phyloP scores from a whole-genome alignment of 2,113 vertebrate species.

The Leucopternis melanops region DNA sequence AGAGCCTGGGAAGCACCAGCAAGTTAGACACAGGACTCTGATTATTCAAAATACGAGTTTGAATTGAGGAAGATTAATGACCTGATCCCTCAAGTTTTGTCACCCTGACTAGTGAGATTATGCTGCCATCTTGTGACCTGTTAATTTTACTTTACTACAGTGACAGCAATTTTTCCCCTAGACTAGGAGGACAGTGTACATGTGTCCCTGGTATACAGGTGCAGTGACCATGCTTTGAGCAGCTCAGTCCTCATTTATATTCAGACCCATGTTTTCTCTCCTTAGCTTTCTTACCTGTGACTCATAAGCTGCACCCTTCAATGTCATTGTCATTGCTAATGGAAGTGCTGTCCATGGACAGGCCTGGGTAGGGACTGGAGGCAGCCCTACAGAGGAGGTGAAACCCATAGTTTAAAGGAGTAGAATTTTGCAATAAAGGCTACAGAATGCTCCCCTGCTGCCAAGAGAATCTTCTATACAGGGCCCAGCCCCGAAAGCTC shows the following conservation, averaged over 20 bases:
- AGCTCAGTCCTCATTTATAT: neutral
- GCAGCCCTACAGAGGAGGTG: neutral
- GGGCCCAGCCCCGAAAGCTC: no score
- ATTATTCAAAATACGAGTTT: neutral
- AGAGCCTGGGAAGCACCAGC: neutral
- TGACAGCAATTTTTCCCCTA: neutral
- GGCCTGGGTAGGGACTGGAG: neutral
- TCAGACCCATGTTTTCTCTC: neutral
- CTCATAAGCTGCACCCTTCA: neutral
- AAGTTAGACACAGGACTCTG: neutral
- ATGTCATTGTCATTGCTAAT: neutral
- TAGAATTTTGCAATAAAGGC: neutral
- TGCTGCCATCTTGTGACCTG: constrained; percentile 54
- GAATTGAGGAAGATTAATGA: neutral
- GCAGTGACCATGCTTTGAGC: neutral
- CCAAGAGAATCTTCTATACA: neutral
- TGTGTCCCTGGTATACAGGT: neutral
- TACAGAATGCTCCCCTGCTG: neutral
- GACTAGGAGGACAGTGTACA: neutral
- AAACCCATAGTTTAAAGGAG: neutral
- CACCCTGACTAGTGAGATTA: neutral
- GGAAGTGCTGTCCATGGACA: neutral
- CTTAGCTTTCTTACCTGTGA: neutral
- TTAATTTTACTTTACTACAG: neutral
- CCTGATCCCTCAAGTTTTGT: neutral